These are phyloP conservation scores for Trididemnum miniatum DNA, from an alignment of 23 tunicate genomes.

Conservation along the genomic window DNA sequence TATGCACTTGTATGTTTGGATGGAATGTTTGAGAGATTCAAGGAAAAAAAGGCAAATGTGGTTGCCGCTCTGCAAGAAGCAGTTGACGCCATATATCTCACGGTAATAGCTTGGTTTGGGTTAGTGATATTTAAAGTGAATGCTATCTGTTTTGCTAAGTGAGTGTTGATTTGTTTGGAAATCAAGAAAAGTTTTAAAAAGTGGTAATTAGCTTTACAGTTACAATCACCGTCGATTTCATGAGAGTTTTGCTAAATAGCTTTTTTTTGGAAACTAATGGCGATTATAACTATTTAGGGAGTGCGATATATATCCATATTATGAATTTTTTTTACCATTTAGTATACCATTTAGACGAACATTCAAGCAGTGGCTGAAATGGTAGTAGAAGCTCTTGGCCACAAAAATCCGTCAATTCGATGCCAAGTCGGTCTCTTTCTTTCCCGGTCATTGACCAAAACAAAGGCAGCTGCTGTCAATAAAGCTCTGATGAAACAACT, in stretches of 20 bases:
- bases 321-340: too few species aligned
- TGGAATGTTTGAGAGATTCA: slow-evolving; percentile 81
- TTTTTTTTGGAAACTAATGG: too few species aligned
- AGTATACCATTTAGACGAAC: too few species aligned
- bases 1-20: slow-evolving; percentile 67
- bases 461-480: slow-evolving; percentile 60
- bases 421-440: slow-evolving; percentile 80
- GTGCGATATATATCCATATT: too few species aligned
- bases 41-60: slow-evolving; percentile 89
- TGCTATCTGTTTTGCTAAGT: too few species aligned
- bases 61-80: slow-evolving; percentile 85
- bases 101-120: slow-evolving; percentile 39
- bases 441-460: slow-evolving; percentile 61
- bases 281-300: too few species aligned
- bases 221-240: too few species aligned
- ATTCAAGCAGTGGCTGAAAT: slow-evolving; percentile 68
- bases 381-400: slow-evolving; percentile 57
- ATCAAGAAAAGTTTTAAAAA: too few species aligned
- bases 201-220: too few species aligned
- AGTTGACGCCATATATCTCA: slow-evolving; percentile 61
- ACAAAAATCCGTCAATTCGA: slow-evolving; percentile 90
- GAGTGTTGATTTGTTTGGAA: too few species aligned
- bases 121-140: too few species aligned
- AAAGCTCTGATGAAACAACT: slow-evolving; percentile 72
- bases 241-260: too few species aligned